These are phyloP conservation scores for Ichneumon xanthorius DNA, from an alignment of 2,888 invertebrate genomes.

Conservation along the genomic window DNA sequence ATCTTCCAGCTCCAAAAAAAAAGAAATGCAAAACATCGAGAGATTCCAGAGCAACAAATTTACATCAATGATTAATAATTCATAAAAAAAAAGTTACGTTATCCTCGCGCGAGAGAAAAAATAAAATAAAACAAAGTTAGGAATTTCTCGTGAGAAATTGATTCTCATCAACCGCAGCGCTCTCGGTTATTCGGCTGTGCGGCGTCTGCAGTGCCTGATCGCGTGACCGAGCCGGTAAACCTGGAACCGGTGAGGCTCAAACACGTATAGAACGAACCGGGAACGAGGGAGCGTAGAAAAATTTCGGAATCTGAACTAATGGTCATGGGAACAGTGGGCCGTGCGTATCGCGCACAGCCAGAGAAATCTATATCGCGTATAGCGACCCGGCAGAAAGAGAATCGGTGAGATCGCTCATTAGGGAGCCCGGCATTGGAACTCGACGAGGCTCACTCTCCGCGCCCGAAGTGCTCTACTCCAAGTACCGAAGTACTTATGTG, in stretches of 20 bases:
- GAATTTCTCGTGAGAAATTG: conserved; percentile 48
- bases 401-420: conserved; percentile 47
- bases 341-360: conserved; percentile 6
- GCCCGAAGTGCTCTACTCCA: conserved; percentile 40
- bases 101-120: background rate
- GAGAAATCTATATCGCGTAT: conserved; percentile 18
- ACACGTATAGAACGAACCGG: background rate
- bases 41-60: background rate
- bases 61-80: background rate
- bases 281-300: conserved; percentile 21
- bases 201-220: conserved; percentile 17
- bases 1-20: conserved; percentile 36
- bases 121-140: background rate
- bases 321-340: conserved; percentile 37
- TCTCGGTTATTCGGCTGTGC: background rate
- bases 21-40: background rate
- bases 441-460: conserved; percentile 18
- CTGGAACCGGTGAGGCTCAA: background rate
- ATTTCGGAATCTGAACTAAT: conserved; percentile 47
- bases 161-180: conserved; percentile 19
- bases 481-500: conserved; percentile 42
- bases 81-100: conserved; percentile 10
- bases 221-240: conserved; percentile 36
- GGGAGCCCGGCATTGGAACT: conserved; percentile 13
- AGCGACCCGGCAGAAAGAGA: conserved; percentile 14